Evolutionary conservation across 2,113 vertebrate species (phyloP).

Genomic region (Dermatemys mawii): DNA sequence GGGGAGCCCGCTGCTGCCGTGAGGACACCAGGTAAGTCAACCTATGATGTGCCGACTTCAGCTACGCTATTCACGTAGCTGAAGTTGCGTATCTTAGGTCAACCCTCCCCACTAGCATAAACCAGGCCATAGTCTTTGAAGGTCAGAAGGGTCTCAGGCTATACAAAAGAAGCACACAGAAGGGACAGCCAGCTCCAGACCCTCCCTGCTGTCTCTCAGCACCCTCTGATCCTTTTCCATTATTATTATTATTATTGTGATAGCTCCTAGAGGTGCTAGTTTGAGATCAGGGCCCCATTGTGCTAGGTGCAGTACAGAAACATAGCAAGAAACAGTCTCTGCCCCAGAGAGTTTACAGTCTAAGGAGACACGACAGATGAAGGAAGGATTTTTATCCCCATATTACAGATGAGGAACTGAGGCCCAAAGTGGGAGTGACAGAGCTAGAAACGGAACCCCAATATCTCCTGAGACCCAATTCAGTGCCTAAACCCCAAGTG

Average conservation of each 20-base stretch:
- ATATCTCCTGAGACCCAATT: background rate
- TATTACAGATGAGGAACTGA: fast-evolving
- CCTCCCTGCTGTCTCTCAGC: background rate
- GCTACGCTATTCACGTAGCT: too few species aligned
- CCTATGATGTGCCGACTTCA: too few species aligned
- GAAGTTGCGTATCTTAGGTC: too few species aligned
- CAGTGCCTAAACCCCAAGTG: fast-evolving
- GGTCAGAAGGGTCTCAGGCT: background rate
- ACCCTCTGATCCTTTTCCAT: background rate
- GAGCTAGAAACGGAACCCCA: fast-evolving
- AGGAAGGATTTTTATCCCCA: background rate
- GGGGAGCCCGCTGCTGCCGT: too few species aligned
- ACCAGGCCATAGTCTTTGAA: background rate
- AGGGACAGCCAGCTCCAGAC: background rate
- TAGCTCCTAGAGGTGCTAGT: background rate
- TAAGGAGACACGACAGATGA: background rate
- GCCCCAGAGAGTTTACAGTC: background rate
- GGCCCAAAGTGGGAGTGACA: background rate
- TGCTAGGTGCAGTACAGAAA: fast-evolving
- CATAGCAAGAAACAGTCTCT: fast-evolving
- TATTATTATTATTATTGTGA: background rate
- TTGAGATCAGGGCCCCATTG: fast-evolving
- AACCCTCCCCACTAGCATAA: too few species aligned
- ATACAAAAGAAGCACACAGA: background rate
- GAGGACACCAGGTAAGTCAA: too few species aligned